Evolutionary conservation across 2,113 vertebrate genomes (phyloP).

Genomic region (Trogon surrucura): DNA sequence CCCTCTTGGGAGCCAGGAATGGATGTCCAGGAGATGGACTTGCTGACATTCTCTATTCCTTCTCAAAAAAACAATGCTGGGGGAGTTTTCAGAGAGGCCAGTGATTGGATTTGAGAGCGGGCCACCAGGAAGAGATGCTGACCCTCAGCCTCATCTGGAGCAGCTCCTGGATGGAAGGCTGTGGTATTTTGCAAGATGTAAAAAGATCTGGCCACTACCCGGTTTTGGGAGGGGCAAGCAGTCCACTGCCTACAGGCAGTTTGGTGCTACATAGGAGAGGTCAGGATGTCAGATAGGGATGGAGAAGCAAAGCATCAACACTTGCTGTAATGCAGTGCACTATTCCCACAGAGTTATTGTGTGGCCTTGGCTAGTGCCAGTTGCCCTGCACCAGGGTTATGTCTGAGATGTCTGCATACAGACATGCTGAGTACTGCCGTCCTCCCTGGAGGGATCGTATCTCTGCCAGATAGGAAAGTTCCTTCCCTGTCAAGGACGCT

Average conservation of each 20-base stretch:
- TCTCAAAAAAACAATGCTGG: background rate
- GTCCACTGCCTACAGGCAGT: background rate
- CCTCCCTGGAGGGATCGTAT: background rate
- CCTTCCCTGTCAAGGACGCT: background rate
- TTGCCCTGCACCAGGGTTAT: background rate
- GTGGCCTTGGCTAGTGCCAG: background rate
- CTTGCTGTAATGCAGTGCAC: background rate
- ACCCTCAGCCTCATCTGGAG: background rate
- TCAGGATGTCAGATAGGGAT: background rate
- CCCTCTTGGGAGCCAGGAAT: background rate
- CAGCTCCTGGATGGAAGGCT: background rate
- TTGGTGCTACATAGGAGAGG: background rate
- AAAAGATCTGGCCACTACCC: background rate
- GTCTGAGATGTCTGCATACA: background rate
- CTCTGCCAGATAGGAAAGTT: background rate
- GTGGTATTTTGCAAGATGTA: background rate
- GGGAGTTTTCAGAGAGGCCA: background rate
- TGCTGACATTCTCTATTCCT: background rate
- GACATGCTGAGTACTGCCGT: background rate
- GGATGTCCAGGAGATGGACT: background rate
- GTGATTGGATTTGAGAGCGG: background rate
- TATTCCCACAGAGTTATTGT: background rate
- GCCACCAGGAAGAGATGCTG: background rate
- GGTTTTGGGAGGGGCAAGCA: background rate
- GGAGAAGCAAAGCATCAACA: background rate